Evolutionary conservation across 2,888 invertebrate genomes (phyloP).

Genomic region (Scaptomyza reducta): DNA sequence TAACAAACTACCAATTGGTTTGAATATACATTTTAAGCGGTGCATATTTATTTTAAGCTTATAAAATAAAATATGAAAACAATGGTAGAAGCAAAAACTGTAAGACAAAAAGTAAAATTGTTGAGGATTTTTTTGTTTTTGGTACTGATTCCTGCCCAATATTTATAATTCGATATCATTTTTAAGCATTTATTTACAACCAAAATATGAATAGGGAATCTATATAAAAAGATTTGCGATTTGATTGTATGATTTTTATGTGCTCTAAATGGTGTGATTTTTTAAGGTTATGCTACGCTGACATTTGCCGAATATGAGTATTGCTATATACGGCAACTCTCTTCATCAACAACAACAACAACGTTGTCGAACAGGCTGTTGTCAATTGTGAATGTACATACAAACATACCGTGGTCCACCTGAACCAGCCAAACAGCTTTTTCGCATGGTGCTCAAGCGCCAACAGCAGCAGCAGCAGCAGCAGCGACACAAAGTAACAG

Average conservation of each 20-base stretch:
- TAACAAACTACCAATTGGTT: too few species aligned
- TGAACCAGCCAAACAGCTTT: slow-evolving; percentile 64
- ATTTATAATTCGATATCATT: too few species aligned
- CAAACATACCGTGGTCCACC: slow-evolving; percentile 21
- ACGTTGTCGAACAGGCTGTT: slow-evolving; percentile 13
- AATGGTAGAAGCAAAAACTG: too few species aligned
- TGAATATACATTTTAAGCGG: too few species aligned
- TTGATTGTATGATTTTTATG: too few species aligned
- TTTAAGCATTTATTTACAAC: too few species aligned
- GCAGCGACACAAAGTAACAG: slow-evolving; percentile 7
- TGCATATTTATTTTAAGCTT: too few species aligned
- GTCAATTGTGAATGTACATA: neutral
- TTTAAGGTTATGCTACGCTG: slow-evolving; percentile 15
- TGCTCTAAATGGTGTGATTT: neutral
- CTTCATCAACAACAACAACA: slow-evolving; percentile 9
- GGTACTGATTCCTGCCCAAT: too few species aligned
- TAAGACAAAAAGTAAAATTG: too few species aligned
- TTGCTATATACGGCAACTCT: slow-evolving; percentile 2
- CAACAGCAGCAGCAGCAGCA: neutral
- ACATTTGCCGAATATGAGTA: slow-evolving; percentile 22
- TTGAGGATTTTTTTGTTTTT: too few species aligned
- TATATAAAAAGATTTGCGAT: neutral
- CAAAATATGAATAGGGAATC: neutral
- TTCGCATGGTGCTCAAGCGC: slow-evolving; percentile 18
- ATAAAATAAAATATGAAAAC: too few species aligned